Conservation (phyloP, 2,797 vertebrate genomes). For the Urosaurus nigricauda region DNA sequence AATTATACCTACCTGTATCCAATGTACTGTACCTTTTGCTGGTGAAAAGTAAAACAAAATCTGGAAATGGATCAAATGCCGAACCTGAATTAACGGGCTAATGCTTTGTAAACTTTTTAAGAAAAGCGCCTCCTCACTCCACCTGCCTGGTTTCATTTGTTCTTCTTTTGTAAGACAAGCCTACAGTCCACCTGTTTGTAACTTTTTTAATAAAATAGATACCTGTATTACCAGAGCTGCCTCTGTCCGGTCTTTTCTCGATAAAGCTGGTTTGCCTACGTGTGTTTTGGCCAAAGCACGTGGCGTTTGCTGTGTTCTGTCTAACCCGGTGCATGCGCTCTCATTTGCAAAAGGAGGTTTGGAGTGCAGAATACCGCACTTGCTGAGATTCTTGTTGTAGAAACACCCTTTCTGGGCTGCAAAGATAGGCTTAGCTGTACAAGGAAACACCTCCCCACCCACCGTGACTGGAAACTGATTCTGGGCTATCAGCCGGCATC, state of each 20-base stretch:
- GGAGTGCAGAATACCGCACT: background rate
- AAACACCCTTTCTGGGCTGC: too few relatives aligned
- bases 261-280: background rate
- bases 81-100: slow-evolving; percentile 77
- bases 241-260: slow-evolving; percentile 61
- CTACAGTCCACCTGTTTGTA: slow-evolving; percentile 85
- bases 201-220: slow-evolving; percentile 87
- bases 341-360: background rate
- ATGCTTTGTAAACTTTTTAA: slow-evolving; percentile 79
- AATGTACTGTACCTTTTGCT: slow-evolving; percentile 82
- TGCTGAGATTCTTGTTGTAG: background rate
- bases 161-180: slow-evolving; percentile 85
- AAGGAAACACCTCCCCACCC: too few relatives aligned
- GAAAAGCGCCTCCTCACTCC: slow-evolving; percentile 9
- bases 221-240: slow-evolving; percentile 81
- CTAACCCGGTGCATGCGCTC: fast-evolving
- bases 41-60: slow-evolving; percentile 73
- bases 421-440: too few relatives aligned
- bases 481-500: too few relatives aligned
- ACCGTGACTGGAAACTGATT: too few relatives aligned
- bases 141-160: slow-evolving; percentile 77
- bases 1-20: slow-evolving; percentile 68
- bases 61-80: slow-evolving; percentile 77
- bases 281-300: background rate
- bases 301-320: background rate